phyloP scores from a whole-genome alignment of 2,888 invertebrate genomes.

The Dryocosmus kuriphilus region DNA sequence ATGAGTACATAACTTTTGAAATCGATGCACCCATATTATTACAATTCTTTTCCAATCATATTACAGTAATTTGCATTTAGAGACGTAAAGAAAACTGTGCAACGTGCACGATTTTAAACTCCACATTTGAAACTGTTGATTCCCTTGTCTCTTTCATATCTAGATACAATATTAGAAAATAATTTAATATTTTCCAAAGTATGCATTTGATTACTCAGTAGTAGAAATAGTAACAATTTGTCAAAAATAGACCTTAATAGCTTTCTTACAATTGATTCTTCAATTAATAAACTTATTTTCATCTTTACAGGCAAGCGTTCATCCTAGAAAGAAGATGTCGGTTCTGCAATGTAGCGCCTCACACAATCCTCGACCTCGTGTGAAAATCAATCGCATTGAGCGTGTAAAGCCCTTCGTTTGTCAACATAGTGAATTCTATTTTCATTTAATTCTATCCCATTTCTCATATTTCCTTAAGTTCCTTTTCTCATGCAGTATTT shows the following conservation, averaged over 20 bases:
- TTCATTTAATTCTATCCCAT: neutral
- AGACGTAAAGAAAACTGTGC: too few species aligned
- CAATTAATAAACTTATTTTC: too few species aligned
- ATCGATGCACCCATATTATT: too few species aligned
- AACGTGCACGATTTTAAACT: too few species aligned
- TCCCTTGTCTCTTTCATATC: neutral
- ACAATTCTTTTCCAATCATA: too few species aligned
- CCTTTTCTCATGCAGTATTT: conserved; percentile 5
- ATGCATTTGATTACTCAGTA: neutral
- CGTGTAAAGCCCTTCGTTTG: conserved; percentile 71
- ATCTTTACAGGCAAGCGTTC: conserved; percentile 39
- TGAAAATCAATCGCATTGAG: conserved; percentile 64
- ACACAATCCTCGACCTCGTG: conserved; percentile 57
- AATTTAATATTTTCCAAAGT: neutral
- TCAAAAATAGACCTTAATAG: too few species aligned
- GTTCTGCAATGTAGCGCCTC: conserved; percentile 53
- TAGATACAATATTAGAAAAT: neutral
- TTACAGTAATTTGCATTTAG: too few species aligned
- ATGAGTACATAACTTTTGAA: too few species aligned
- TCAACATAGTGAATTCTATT: conserved; percentile 64
- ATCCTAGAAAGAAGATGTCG: conserved; percentile 47
- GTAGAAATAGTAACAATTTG: too few species aligned
- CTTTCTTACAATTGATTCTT: neutral
- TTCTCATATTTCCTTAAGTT: neutral
- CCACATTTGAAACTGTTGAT: neutral